phyloP scores from a whole-genome alignment of 2,888 invertebrate genomes.

The Dicranocentrus wangi region DNA sequence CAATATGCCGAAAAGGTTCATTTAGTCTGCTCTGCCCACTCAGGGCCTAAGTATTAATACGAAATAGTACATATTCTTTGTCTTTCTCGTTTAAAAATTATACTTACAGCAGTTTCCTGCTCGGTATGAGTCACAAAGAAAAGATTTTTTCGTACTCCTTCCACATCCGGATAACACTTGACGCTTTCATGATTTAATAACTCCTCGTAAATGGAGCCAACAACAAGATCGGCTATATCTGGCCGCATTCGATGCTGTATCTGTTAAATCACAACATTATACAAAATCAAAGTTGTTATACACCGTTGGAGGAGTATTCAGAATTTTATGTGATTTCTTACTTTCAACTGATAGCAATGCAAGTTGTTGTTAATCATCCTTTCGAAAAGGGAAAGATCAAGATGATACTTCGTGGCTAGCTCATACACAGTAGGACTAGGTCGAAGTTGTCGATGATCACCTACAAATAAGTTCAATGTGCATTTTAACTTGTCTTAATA shows the following conservation, averaged over 20 bases:
- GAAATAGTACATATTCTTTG: constrained; percentile 9
- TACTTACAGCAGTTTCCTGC: constrained; percentile 78
- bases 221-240: constrained; percentile 78
- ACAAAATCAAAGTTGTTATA: background rate
- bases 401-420: constrained; percentile 79
- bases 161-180: constrained; percentile 77
- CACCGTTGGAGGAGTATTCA: background rate
- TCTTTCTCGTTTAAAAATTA: constrained; percentile 24
- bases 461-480: constrained; percentile 74
- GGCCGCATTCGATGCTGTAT: constrained; percentile 87
- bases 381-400: constrained; percentile 88
- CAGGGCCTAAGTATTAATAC: too few species aligned
- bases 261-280: constrained; percentile 67
- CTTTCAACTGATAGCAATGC: constrained; percentile 76
- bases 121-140: constrained; percentile 82
- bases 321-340: too few species aligned
- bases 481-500: constrained; percentile 3
- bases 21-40: background rate
- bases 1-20: background rate
- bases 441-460: constrained; percentile 87
- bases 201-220: constrained; percentile 82
- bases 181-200: constrained; percentile 80
- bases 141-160: constrained; percentile 80
- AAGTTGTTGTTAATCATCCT: constrained; percentile 83
- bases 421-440: constrained; percentile 83